Evolutionary conservation across 2,888 invertebrate species (phyloP), one percentile per base, ranked within the genome.

Genomic region (Acrobasis suavella): DNA sequence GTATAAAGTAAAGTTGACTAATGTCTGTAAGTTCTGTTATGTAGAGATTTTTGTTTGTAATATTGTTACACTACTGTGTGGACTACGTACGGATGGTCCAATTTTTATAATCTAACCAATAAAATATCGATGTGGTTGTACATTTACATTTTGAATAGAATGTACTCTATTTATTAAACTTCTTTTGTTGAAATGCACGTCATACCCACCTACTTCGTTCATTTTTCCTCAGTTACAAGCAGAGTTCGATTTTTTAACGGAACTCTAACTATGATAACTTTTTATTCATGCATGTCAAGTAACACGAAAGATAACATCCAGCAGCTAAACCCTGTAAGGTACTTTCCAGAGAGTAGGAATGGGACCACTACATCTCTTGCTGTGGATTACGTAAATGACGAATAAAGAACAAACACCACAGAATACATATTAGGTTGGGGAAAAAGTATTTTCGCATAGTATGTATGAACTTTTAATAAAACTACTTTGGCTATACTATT

Each of bases 61-160:
- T 89, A 89, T 92, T 91, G 91, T 92, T 92, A 90, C 83, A 91
- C 80, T 89, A 87, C 87, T 84, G 83, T 81, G 80, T 83, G 91
- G 90, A 89, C 89, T 87, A 83, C 89, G 86, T 82, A 83, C 83
- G 82, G 81, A 87, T 83, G 91, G 91, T 90, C 91, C 91, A 92
- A 91, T 92, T 92, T 91, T 92, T 91, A 91, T 92, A 92, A 91
- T 85, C 89, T 91, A 91, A 92, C 91, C 91, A 92, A 91, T 91
- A 90, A 91, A 91, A 89, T 91, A 91, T 91, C 85, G 90, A 92
- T 91, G 91, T 92, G 91, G 91, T 91, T 92, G 91, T 92, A 90
- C 89, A 91, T 91, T 91, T 91, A 90, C 89, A 91, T 89, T 90
- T 91, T 89, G 80, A 89, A 90, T 89, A 90, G 88, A 90, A 89